Evolutionary conservation across 2,888 invertebrate genomes (phyloP).

Genomic region (Chaetogeoica ovagalla): DNA sequence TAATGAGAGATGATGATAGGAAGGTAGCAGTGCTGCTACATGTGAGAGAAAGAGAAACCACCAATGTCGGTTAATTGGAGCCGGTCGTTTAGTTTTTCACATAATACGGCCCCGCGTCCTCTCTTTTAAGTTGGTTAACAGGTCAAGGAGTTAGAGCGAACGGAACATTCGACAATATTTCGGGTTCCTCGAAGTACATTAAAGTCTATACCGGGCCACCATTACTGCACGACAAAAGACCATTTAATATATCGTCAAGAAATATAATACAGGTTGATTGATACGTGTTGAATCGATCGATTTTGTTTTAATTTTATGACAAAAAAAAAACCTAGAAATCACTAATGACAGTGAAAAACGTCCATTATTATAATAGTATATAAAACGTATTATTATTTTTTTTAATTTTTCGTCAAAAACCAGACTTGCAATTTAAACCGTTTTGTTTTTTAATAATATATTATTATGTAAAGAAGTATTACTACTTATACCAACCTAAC

Average conservation of each 20-base stretch:
- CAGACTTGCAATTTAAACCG: background rate
- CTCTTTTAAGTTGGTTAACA: conserved; percentile 53
- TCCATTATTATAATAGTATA: too few species aligned
- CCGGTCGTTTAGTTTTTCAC: conserved; percentile 49
- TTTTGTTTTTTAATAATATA: background rate
- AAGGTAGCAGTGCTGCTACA: conserved; percentile 15
- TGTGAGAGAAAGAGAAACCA: conserved; percentile 49
- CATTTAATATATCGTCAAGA: conserved; percentile 15
- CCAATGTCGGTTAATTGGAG: conserved; percentile 53
- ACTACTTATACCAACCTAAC: background rate
- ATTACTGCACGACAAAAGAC: conserved; percentile 34
- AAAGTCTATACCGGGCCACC: background rate
- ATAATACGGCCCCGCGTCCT: conserved; percentile 49
- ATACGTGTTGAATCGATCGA: background rate
- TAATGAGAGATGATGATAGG: background rate
- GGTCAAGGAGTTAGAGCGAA: conserved; percentile 53
- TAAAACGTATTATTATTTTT: background rate
- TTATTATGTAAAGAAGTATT: background rate
- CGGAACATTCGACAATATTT: conserved; percentile 52
- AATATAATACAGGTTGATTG: background rate
- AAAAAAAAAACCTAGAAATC: background rate
- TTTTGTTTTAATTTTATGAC: background rate
- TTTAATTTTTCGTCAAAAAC: background rate
- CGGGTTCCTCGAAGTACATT: conserved; percentile 44
- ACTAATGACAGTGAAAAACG: background rate